Evolutionary conservation across 2,113 vertebrate species (phyloP).

Genomic region (Corvus hawaiiensis): DNA sequence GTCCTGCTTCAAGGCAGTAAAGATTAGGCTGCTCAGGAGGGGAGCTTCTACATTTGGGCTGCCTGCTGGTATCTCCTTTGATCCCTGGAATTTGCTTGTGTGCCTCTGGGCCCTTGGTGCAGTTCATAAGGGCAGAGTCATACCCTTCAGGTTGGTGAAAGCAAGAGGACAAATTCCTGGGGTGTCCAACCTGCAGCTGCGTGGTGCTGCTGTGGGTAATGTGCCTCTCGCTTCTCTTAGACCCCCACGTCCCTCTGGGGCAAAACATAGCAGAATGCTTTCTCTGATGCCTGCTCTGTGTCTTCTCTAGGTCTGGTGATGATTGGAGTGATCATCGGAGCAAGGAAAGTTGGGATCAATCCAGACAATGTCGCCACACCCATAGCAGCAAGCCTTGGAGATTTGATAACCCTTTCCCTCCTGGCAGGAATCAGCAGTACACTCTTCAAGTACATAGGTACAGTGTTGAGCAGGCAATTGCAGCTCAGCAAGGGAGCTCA

Average conservation of each 20-base stretch:
- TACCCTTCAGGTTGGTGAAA: background rate
- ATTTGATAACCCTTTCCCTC: slow-evolving; percentile 90
- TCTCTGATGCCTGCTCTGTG: background rate
- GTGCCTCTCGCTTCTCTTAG: background rate
- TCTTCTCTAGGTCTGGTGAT: slow-evolving; percentile 85
- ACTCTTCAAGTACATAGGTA: slow-evolving; percentile 85
- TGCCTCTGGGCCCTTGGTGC: background rate
- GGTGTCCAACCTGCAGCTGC: background rate
- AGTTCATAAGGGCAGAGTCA: slow-evolving; percentile 6
- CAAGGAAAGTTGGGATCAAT: slow-evolving; percentile 90
- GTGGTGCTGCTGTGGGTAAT: rapidly evolving
- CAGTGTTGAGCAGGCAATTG: background rate
- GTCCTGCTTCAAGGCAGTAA: slow-evolving; percentile 29
- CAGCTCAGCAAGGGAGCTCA: background rate
- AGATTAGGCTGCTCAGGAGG: slow-evolving; percentile 42
- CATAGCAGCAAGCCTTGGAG: slow-evolving; percentile 95
- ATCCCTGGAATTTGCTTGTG: slow-evolving; percentile 36
- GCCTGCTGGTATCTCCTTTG: slow-evolving; percentile 30
- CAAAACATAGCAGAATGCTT: background rate
- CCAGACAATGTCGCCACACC: slow-evolving; percentile 97
- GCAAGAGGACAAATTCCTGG: background rate
- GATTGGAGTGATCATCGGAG: slow-evolving; percentile 87
- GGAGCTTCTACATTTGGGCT: background rate
- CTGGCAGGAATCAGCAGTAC: slow-evolving; percentile 87
- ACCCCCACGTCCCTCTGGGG: rapidly evolving